Percentiles rank a stretch among this genome's conserved stretches.
Evolutionary conservation across 2,888 invertebrate genomes (phyloP).

Genomic region (Idaea straminata): DNA sequence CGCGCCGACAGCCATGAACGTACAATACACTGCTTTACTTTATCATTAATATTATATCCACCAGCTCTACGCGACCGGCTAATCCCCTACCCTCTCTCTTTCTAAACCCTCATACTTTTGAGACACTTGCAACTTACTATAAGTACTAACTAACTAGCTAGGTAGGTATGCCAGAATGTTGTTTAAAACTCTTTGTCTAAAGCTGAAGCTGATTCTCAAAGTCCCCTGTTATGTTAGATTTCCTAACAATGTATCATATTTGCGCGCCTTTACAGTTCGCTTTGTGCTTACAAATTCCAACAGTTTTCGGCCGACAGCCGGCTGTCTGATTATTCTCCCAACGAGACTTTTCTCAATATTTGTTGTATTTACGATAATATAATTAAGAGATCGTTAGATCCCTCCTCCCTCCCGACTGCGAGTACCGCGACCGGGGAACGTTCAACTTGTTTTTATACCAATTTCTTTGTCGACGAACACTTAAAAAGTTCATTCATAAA

Average conservation of each 20-base stretch:
- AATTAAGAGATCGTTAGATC: no score
- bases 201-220: constrained; percentile 11
- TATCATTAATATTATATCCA: neutral
- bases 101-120: no score
- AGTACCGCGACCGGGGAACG: neutral
- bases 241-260: constrained; percentile 12
- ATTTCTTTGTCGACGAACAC: neutral
- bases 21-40: neutral
- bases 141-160: neutral
- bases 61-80: no score
- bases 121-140: no score
- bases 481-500: constrained; percentile 1
- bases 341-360: no score
- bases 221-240: constrained; percentile 13
- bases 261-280: constrained; percentile 10
- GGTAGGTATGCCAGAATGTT: neutral
- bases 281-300: constrained; percentile 13
- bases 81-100: no score
- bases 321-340: neutral
- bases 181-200: constrained; percentile 12
- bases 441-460: neutral
- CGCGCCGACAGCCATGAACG: constrained; percentile 1
- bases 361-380: no score
- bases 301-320: neutral
- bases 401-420: no score